Conservation (phyloP, 2,797 vertebrate species). For the Pelochelys cantorii region DNA sequence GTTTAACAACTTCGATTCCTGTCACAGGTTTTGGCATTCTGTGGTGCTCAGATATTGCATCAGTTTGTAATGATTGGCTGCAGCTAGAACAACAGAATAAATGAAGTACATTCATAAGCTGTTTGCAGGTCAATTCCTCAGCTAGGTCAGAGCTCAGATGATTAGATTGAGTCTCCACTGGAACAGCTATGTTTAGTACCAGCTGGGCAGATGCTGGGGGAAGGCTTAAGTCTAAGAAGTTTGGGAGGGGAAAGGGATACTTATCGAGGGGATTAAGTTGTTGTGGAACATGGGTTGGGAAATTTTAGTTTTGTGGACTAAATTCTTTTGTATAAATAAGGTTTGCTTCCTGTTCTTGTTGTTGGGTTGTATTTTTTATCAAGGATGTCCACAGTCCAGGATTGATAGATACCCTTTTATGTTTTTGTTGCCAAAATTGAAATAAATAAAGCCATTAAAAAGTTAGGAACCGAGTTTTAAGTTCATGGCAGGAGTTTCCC, state of each 20-base stretch:
- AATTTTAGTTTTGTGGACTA: background rate
- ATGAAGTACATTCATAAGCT: background rate
- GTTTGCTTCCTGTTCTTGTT: background rate
- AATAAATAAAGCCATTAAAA: background rate
- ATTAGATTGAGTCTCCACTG: background rate
- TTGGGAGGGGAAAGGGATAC: background rate
- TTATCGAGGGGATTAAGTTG: background rate
- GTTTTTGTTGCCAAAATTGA: background rate
- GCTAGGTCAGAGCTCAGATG: background rate
- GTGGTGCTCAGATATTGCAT: background rate
- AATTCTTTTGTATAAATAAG: background rate
- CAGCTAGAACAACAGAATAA: background rate
- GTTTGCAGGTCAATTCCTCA: background rate
- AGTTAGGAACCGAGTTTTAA: background rate
- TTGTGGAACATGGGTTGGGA: background rate
- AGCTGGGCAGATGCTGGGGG: background rate
- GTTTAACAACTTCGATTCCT: background rate
- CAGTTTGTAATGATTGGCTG: background rate
- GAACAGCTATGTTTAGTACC: background rate
- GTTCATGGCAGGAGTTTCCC: background rate
- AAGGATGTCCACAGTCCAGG: fast-evolving
- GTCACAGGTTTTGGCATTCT: background rate
- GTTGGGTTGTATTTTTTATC: background rate
- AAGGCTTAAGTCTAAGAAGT: background rate
- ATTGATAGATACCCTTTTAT: background rate